Conservation (phyloP, 1,140 invertebrate genomes). For the Drosophila busckii region DNA sequence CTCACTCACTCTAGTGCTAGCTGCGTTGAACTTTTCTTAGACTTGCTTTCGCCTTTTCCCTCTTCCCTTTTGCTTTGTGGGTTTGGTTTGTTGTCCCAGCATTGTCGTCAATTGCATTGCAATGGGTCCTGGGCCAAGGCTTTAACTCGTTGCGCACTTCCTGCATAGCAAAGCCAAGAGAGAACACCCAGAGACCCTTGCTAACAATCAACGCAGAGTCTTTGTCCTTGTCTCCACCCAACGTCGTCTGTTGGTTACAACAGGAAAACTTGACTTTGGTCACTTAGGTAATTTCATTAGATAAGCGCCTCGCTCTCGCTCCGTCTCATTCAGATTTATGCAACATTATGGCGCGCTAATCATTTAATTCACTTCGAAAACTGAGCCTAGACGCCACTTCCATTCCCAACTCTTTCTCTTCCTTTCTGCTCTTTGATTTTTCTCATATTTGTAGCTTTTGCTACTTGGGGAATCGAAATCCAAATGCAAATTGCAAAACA, state of each 20-base stretch:
- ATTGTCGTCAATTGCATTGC: slow-evolving; percentile 69
- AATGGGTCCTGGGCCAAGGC: slow-evolving; percentile 27
- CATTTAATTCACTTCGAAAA: slow-evolving; percentile 43
- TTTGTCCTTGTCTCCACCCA: slow-evolving; percentile 15
- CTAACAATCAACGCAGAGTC: slow-evolving; percentile 40
- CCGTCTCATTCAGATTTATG: slow-evolving; percentile 26
- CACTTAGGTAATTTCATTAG: slow-evolving; percentile 21
- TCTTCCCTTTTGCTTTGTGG: too few species aligned
- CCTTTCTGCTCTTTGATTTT: too few species aligned
- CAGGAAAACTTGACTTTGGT: slow-evolving; percentile 23
- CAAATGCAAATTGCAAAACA: too few species aligned
- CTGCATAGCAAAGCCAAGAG: too few species aligned
- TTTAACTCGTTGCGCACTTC: too few species aligned
- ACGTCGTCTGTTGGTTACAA: slow-evolving; percentile 1
- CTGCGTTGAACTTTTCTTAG: not conserved
- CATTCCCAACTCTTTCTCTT: too few species aligned
- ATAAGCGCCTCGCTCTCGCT: not conserved
- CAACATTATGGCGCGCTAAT: slow-evolving; percentile 35
- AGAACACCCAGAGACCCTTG: too few species aligned
- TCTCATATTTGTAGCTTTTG: too few species aligned
- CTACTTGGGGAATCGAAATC: too few species aligned
- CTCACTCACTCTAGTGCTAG: too few species aligned
- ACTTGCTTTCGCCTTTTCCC: not conserved
- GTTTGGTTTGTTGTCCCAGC: too few species aligned
- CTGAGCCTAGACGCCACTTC: too few species aligned